A percentile compares a stretch with the other conserved stretches of the same genome.
phyloP scores from a whole-genome alignment of 2,113 vertebrate genomes.

The Manacus vitellinus region DNA sequence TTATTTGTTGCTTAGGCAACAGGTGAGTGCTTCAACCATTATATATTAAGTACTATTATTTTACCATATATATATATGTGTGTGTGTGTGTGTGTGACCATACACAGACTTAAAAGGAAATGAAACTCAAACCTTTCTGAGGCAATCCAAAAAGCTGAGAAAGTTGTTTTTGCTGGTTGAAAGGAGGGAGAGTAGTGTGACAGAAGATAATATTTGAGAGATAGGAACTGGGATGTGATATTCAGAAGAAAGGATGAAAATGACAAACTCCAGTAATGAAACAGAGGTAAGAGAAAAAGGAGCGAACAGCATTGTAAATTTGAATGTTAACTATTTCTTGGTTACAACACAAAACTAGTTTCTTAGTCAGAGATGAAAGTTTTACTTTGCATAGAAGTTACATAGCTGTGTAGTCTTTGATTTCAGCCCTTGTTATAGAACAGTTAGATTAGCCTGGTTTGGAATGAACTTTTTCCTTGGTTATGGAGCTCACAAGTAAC shows the following conservation, averaged over 20 bases:
- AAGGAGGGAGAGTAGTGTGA: not conserved
- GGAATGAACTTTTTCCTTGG: not conserved
- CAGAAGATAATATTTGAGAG: not conserved
- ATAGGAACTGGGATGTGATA: not conserved
- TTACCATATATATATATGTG: not conserved
- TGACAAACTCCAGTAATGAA: not conserved
- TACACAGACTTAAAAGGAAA: not conserved
- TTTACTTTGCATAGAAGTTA: not conserved
- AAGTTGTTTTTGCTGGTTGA: not conserved
- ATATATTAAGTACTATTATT: not conserved
- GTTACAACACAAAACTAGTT: not conserved
- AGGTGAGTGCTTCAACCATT: not conserved
- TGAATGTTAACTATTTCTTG: not conserved
- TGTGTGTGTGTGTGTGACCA: not conserved
- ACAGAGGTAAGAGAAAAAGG: not conserved
- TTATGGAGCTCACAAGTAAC: not conserved
- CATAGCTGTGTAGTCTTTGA: not conserved
- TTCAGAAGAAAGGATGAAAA: not conserved
- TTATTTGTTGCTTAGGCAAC: slow-evolving; percentile 45
- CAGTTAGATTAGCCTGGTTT: not conserved
- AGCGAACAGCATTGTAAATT: not conserved
- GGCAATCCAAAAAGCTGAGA: not conserved
- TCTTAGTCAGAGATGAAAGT: not conserved
- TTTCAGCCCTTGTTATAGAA: not conserved
- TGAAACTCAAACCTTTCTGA: not conserved